Evolutionary conservation across 2,888 invertebrate genomes (phyloP), one percentile per base, ranked within the genome.

Genomic region (Caenorhabditis sinica): DNA sequence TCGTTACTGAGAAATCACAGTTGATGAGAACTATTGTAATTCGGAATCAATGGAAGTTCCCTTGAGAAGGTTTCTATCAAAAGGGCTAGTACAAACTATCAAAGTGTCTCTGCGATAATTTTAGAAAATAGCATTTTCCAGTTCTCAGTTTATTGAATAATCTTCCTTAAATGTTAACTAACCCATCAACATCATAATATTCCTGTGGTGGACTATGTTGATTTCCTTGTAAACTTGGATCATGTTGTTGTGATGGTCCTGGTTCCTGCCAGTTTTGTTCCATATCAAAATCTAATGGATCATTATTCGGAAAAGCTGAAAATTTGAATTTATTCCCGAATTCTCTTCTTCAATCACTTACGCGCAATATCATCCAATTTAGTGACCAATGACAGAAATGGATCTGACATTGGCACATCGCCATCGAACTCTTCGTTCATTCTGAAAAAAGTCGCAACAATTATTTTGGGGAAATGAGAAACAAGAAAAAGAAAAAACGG

Each of bases 361-460:
- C 84, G 69, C 17, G 53, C 66, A 33, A 90, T 89, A 65, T 91
- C 91, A 63, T 91, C 91, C 13, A 91, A 77, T 79, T 91, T 90
- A 20, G 87, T 88, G 58, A 91, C 91, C 73, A 91, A 73, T 43
- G 90, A 89, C 45, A 90, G 81, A 71, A 91, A 91, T 30, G 91
- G 91, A 84, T 91, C 91, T 51, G 83, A 76, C 83, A 86, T 87
- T 49, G 80, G 68, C n/a, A 85, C 77, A 60, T 86, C 87, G 66
- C 82, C 79, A 49, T 77, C 71, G 66, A 74, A 80, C 28, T 40
- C 45, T 61, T 76, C 85, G 65, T 87, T 75, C 86, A 86, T 86
- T 76, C 65, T 75, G 68, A 45, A 49, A 20, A 63, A 36, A 65
- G n/a, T 20, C 23, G 25, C n/a, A 25, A 17, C 23, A 28, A 28